Base-by-base conservation (phyloP, 2,888 invertebrate species). In the Cataglyphis rosenhaueri region DNA sequence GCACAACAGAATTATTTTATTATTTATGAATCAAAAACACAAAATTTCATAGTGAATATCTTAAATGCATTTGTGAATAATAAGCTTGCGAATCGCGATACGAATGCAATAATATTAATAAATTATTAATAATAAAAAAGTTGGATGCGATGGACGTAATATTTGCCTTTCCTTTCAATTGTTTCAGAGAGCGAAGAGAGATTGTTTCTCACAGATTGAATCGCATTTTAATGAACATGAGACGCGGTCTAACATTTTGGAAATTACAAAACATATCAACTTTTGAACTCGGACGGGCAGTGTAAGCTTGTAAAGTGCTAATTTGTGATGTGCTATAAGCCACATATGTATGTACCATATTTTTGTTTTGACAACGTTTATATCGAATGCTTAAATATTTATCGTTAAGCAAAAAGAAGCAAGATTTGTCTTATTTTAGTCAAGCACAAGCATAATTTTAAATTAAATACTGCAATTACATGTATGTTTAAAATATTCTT, bases 271-370 rank as follows among this genome's bases (percentile, higher is more conserved):
- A 86, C 81, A 85, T 74, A 18, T 89, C 85, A 71, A 86, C 85
- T 87, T 89, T 81, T 88, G 88, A 88, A 88, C 91, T 92, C 90
- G 91, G 91, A 91, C 91, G 92, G 93, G 92, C 92, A 92, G 93
- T 92, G 92, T 92, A 91, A 91, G 91, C 92, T 92, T 91, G 90
- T 91, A 88, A 91, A 91, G 89, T 92, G 88, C 86, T 84, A 35
- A 35, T 85, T 86, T 83, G 81, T 83, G 59, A 85, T 84, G 62
- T 87, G 75, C 38, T 41, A 10, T 81, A 65, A 65, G 64, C 68
- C 79, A n/a, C 38, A 59, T 59, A 52, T 62, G 71, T 57, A 52
- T 5, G 74, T 57, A 52, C 44, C 5, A 71, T 15, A 68, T 48
- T 76, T 76, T 76, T 59, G 76, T 59, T 73, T 82, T 68, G 62